These are phyloP conservation scores for Heliconius himera DNA, from an alignment of 1,140 invertebrate genomes.

Conservation along the genomic window DNA sequence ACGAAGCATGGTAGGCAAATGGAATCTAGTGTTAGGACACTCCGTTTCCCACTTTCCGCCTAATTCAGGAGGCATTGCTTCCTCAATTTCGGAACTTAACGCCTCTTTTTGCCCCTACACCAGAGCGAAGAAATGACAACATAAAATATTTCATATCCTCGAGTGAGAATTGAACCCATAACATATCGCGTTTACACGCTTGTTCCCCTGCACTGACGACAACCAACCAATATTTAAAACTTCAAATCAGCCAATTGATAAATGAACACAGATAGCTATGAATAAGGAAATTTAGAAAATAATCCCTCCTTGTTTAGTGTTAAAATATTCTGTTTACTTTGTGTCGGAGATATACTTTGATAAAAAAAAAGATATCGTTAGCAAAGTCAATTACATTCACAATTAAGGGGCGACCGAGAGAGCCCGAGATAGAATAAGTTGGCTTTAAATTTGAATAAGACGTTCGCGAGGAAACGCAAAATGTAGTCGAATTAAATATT, in stretches of 20 bases:
- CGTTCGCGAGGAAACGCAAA: conserved; percentile 18
- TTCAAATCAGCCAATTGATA: background rate
- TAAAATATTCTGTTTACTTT: conserved; percentile 32
- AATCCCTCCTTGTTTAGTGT: conserved; percentile 15
- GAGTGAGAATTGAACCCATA: too few species aligned
- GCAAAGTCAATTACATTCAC: conserved; percentile 36
- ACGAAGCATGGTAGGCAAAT: too few species aligned
- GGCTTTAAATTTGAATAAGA: conserved; percentile 37
- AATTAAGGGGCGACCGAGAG: conserved; percentile 31
- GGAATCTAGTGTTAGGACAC: too few species aligned
- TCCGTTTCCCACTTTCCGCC: too few species aligned
- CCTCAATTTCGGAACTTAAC: too few species aligned
- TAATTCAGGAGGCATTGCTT: too few species aligned
- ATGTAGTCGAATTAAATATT: conserved; percentile 25
- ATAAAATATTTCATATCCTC: too few species aligned
- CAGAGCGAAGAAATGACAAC: too few species aligned
- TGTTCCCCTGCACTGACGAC: too few species aligned
- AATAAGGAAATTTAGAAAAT: background rate
- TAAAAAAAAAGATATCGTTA: conserved; percentile 35
- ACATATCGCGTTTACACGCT: too few species aligned
- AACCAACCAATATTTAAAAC: background rate
- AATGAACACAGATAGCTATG: background rate
- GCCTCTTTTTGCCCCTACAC: too few species aligned
- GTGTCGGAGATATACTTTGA: conserved; percentile 22
- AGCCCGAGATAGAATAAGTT: conserved; percentile 31